Percentiles rank a stretch among this genome's conserved stretches.
Conservation (phyloP, 2,888 invertebrate species). For the Eucera pruinosa region DNA sequence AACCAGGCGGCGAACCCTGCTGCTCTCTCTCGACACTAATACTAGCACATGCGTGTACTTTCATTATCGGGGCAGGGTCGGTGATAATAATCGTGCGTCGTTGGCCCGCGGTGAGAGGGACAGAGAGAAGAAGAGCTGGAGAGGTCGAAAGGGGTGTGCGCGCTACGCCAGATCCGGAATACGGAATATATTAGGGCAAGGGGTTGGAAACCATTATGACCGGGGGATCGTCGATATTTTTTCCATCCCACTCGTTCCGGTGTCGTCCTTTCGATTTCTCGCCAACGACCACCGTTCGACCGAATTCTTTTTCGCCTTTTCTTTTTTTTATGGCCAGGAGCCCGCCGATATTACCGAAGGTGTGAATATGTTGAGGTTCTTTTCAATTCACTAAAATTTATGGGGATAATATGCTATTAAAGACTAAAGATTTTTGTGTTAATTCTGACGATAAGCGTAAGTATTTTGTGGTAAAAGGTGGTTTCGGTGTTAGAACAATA, state of each 20-base stretch:
- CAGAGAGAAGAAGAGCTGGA: constrained; percentile 50
- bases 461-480: no score
- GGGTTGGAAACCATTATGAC: constrained; percentile 71
- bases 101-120: constrained; percentile 60
- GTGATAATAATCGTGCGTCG: constrained; percentile 80
- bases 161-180: constrained; percentile 57
- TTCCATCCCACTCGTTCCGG: constrained; percentile 35
- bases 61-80: constrained; percentile 79
- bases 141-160: constrained; percentile 57
- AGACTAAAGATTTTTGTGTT: no score
- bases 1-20: constrained; percentile 70
- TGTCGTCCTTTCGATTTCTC: constrained; percentile 48
- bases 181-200: constrained; percentile 68
- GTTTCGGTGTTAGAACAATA: no score
- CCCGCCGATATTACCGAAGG: not conserved
- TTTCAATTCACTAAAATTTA: no score
- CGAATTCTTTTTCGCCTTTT: not conserved
- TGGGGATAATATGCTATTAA: no score
- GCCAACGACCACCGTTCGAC: not conserved
- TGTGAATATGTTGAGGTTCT: not conserved
- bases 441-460: no score
- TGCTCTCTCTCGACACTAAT: constrained; percentile 66
- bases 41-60: constrained; percentile 75
- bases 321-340: not conserved
- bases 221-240: constrained; percentile 49